These are phyloP conservation scores for Ctenosaura bakeri DNA, from an alignment of 2,797 vertebrate species.

Conservation along the genomic window DNA sequence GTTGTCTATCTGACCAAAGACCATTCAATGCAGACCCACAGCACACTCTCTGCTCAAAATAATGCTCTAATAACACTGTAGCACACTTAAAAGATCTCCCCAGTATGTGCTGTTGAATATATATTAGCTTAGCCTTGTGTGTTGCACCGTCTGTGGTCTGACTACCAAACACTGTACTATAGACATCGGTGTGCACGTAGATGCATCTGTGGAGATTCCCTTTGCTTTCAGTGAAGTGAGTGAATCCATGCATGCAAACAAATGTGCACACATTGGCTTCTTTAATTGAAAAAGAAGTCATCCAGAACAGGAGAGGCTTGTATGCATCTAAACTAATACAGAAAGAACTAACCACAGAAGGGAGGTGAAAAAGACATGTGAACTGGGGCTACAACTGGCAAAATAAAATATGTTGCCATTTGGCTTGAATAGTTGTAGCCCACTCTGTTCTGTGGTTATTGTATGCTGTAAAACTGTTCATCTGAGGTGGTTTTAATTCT, in stretches of 20 bases:
- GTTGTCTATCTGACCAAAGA: background rate
- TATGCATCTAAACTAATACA: background rate
- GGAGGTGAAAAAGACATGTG: background rate
- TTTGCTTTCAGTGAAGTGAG: background rate
- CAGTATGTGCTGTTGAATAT: background rate
- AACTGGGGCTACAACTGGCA: constrained; percentile 58
- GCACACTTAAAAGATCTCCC: background rate
- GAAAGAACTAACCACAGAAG: background rate
- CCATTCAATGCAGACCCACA: background rate
- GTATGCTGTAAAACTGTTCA: constrained; percentile 24
- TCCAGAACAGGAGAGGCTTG: background rate
- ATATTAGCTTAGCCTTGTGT: background rate
- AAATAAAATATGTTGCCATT: constrained; percentile 69
- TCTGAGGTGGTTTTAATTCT: constrained; percentile 60
- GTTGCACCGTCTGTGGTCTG: background rate
- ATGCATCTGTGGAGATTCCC: background rate
- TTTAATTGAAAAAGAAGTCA: background rate
- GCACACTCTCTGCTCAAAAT: background rate
- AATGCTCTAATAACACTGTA: background rate
- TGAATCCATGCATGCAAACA: background rate
- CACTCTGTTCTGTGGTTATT: constrained; percentile 46
- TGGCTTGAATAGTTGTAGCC: constrained; percentile 66
- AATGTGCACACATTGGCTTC: background rate
- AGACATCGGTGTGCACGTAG: background rate
- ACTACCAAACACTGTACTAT: background rate